Base-by-base conservation (phyloP, 1,140 invertebrate genomes). In the Psilanteris sp. region DNA sequence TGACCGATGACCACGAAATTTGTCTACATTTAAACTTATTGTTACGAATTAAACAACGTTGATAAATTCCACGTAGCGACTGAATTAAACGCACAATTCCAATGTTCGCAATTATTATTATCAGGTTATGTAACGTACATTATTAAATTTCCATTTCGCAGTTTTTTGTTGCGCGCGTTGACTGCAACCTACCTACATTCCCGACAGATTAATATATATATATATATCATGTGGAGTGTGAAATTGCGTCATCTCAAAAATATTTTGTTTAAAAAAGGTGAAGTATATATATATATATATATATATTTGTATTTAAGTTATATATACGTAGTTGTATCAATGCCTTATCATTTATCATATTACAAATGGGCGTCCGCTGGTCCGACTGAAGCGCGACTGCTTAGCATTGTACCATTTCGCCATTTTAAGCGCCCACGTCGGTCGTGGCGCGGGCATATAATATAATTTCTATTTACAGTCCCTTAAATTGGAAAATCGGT, bases 261-360 rank as follows among this genome's bases (percentile, higher is more conserved):
- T 71, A 72, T 71, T n/a, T 50, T 68, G 11, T 59, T 70, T 59
- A 34, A 50, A 70, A 70, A 70, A 70, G 11, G 66, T 70, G 52
- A 41, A 59, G 32, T 68, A 68, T 34, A n/a, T n/a, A n/a, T n/a
- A n/a, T n/a, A n/a, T n/a, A n/a, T n/a, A n/a, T n/a, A n/a, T n/a
- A n/a, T n/a, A 59, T 59, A 54, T 37, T 18, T 67, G 43, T 61
- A 59, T 26, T 59, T 70, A 61, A 59, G 61, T 41, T 29, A 36
- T 59, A 46, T 52, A 29, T 68, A n/a, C n/a, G n/a, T n/a, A n/a
- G n/a, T 50, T 68, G 41, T 68, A 68, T 68, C 34, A 68, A 59
- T 68, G 43, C 24, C 52, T 57, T 57, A 68, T 68, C 34, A 43
- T 52, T 52, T 70, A 70, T 59, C 52, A 52, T 70, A 70, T 62